A percentile compares a stretch with the other conserved stretches of the same genome.
Conservation (phyloP, 2,888 invertebrate species). For the Meta bourneti region DNA sequence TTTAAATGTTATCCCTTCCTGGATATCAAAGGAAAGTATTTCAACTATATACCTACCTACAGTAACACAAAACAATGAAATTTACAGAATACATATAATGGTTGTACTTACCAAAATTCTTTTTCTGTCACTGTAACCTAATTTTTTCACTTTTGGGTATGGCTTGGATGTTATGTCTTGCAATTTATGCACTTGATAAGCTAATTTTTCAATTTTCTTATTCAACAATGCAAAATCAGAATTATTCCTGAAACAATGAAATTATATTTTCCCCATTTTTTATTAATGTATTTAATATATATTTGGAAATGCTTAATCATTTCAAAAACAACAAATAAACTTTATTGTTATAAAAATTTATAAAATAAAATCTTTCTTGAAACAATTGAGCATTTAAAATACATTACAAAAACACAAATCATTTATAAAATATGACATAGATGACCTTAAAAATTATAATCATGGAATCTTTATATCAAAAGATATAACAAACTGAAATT, state of each 20-base stretch:
- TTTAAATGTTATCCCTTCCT: no score
- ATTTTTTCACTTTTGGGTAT: conserved; percentile 94
- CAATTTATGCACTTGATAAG: conserved; percentile 78
- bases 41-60: no score
- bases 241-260: conserved; percentile 24
- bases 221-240: conserved; percentile 27
- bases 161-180: conserved; percentile 85
- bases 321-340: neutral
- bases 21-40: no score
- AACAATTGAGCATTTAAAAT: neutral
- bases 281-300: neutral
- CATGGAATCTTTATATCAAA: no score
- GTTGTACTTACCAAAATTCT: conserved; percentile 88
- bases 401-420: neutral
- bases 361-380: neutral
- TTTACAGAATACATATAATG: neutral
- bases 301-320: neutral
- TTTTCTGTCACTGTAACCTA: conserved; percentile 94
- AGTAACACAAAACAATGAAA: neutral
- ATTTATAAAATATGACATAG: neutral
- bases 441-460: neutral
- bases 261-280: neutral
- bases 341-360: neutral
- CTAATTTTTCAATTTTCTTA: conserved; percentile 76
- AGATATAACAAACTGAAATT: no score